phyloP scores from a whole-genome alignment of 2,797 vertebrate genomes.

The Danionella dracula region DNA sequence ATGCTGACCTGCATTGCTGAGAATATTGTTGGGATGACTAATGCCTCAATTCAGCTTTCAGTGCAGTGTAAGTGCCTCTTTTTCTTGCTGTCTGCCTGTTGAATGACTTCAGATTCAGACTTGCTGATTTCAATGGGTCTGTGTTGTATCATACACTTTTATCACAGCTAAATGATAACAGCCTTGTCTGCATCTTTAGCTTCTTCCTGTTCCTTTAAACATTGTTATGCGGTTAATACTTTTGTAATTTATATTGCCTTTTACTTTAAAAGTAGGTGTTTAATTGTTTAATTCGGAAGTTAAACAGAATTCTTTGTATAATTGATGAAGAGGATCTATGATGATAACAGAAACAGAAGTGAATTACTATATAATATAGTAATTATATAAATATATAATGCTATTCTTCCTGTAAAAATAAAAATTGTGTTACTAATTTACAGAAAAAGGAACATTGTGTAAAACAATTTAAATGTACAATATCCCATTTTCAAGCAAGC shows the following conservation, averaged over 20 bases:
- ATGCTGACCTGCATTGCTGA: conserved; percentile 86
- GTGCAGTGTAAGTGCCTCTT: conserved; percentile 80
- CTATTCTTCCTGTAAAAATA: too few species aligned
- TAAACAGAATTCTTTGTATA: too few species aligned
- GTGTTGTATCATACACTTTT: neutral
- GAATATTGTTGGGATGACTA: conserved; percentile 94
- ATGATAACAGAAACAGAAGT: too few species aligned
- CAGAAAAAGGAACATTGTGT: too few species aligned
- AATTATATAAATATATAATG: too few species aligned
- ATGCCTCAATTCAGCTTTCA: conserved; percentile 84
- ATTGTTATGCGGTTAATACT: neutral
- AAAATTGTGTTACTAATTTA: too few species aligned
- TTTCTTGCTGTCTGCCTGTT: neutral
- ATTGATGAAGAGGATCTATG: too few species aligned
- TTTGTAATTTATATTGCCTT: neutral
- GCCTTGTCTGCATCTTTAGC: neutral
- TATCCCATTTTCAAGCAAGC: too few species aligned
- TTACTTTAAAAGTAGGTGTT: neutral
- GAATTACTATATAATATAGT: too few species aligned
- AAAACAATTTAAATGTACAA: too few species aligned
- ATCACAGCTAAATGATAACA: neutral
- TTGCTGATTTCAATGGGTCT: neutral
- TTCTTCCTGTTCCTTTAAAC: neutral
- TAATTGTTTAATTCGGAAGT: too few species aligned
- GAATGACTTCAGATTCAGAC: neutral